Conservation (phyloP, 2,113 vertebrate species). For the Carassius gibelio region DNA sequence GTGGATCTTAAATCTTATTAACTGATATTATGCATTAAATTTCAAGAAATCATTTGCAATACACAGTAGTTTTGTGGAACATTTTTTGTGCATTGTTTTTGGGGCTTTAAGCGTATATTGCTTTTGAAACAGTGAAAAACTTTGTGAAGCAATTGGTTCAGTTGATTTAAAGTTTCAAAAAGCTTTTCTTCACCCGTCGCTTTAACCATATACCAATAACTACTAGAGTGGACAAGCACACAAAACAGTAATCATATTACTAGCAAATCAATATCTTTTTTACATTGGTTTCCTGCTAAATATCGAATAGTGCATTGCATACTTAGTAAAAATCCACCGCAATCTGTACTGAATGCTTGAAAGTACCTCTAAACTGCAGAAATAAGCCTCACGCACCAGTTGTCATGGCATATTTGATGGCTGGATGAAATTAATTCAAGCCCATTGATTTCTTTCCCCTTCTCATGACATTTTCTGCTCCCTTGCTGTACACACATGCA, state of each 20-base stretch:
- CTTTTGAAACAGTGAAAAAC: not conserved
- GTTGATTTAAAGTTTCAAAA: not conserved
- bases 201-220: not conserved
- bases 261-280: not conserved
- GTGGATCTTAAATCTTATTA: too few species aligned
- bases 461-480: constrained; percentile 51
- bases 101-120: not conserved
- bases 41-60: too few species aligned
- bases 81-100: not conserved
- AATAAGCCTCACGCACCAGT: not conserved
- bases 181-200: not conserved
- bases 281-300: not conserved
- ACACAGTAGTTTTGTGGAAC: not conserved
- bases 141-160: not conserved
- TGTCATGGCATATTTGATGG: constrained; percentile 25
- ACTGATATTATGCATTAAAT: too few species aligned
- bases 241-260: not conserved
- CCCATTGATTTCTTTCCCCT: constrained; percentile 37
- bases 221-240: not conserved
- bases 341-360: constrained; percentile 8
- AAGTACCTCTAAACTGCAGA: not conserved
- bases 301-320: not conserved
- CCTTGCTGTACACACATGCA: not conserved
- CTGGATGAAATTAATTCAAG: constrained; percentile 44
- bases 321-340: constrained; percentile 40